Evolutionary conservation across 2,113 vertebrate genomes (phyloP).

Genomic region (Craseonycteris thonglongyai): DNA sequence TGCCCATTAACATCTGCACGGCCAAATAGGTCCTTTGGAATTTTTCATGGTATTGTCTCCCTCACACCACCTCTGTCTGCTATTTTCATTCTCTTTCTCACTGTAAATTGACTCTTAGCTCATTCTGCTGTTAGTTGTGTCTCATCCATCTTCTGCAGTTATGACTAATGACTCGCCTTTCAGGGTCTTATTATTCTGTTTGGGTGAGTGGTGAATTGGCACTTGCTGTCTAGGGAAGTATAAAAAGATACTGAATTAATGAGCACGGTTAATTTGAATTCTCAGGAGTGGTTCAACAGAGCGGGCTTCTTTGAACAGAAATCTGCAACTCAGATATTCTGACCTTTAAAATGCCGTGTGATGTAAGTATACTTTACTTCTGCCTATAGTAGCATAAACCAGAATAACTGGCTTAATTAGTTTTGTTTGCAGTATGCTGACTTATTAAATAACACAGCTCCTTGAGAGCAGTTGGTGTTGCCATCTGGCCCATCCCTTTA

Average conservation of each 20-base stretch:
- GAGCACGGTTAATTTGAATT: slow-evolving; percentile 35
- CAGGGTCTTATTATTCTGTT: neutral
- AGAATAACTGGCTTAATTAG: slow-evolving; percentile 62
- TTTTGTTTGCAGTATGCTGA: slow-evolving; percentile 56
- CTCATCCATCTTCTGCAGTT: neutral
- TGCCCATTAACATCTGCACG: neutral
- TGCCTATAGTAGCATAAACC: slow-evolving; percentile 54
- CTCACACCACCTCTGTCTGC: neutral
- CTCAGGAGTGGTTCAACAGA: slow-evolving; percentile 41
- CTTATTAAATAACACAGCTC: slow-evolving; percentile 58
- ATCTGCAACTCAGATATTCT: slow-evolving; percentile 60
- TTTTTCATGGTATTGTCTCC: neutral
- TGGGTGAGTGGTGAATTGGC: neutral
- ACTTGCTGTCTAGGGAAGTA: slow-evolving; percentile 10
- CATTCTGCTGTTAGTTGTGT: neutral
- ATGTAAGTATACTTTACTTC: slow-evolving; percentile 45
- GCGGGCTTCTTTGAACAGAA: slow-evolving; percentile 38
- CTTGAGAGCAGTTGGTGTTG: slow-evolving; percentile 56
- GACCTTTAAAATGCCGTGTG: slow-evolving; percentile 64
- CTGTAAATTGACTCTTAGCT: neutral
- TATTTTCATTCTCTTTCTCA: neutral
- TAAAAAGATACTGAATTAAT: slow-evolving; percentile 53
- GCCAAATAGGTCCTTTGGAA: slow-evolving; percentile 42
- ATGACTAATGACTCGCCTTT: slow-evolving; percentile 22
- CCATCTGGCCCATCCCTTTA: slow-evolving; percentile 55